Evolutionary conservation across 2,797 vertebrate genomes (phyloP).

Genomic region (Acanthis flammea): DNA sequence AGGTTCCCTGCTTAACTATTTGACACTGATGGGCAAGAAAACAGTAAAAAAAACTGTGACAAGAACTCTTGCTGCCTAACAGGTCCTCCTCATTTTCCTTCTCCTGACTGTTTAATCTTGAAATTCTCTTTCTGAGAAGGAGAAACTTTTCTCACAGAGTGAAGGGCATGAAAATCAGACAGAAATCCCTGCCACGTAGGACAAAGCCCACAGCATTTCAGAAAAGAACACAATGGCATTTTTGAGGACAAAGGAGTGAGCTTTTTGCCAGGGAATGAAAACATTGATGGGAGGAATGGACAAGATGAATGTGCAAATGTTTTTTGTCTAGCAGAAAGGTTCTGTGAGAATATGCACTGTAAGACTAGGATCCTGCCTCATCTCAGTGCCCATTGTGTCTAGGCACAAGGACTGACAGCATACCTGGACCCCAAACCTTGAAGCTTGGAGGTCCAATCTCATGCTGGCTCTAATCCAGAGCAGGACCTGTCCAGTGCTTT

Average conservation of each 20-base stretch:
- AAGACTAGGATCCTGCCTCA: not conserved
- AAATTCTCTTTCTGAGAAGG: not conserved
- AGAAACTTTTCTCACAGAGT: not conserved
- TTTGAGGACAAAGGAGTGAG: not conserved
- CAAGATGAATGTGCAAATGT: not conserved
- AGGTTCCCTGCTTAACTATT: not conserved
- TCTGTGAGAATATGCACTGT: not conserved
- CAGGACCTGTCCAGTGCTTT: not conserved
- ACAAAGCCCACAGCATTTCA: not conserved
- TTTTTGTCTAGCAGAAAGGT: not conserved
- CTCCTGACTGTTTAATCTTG: not conserved
- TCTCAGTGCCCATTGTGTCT: not conserved
- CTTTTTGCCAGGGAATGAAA: not conserved
- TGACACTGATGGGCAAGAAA: not conserved
- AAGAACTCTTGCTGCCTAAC: not conserved
- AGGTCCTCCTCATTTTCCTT: not conserved
- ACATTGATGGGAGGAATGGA: not conserved
- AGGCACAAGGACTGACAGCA: not conserved
- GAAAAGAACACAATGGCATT: not conserved
- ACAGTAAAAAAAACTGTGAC: not conserved
- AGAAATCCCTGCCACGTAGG: not conserved
- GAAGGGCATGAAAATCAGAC: not conserved
- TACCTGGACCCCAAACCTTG: not conserved
- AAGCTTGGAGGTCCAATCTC: not conserved
- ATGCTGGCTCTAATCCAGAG: not conserved